Percentiles rank a stretch among this genome's conserved stretches.
Conservation (phyloP, 1,140 invertebrate genomes). For the Stegodyphus mimosarum region DNA sequence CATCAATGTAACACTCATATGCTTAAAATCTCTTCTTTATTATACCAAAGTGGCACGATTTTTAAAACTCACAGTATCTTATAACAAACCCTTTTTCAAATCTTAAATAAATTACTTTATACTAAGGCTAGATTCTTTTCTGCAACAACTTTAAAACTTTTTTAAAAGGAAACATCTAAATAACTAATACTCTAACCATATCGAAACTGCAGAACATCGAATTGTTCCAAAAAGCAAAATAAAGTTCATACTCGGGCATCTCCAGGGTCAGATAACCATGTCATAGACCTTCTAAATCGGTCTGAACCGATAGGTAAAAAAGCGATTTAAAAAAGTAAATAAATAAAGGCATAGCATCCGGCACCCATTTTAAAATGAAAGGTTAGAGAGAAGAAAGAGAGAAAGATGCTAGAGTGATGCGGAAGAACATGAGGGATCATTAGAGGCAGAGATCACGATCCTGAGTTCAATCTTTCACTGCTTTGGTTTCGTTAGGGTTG, state of each 20-base stretch:
- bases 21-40: too few relatives aligned
- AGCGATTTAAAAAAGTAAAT: slow-evolving; percentile 54
- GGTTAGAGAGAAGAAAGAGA: slow-evolving; percentile 43
- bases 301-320: slow-evolving; percentile 53
- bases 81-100: too few relatives aligned
- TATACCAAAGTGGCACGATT: too few relatives aligned
- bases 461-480: slow-evolving; percentile 58
- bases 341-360: slow-evolving; percentile 44
- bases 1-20: too few relatives aligned
- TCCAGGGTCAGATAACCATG: slow-evolving; percentile 46
- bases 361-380: slow-evolving; percentile 61
- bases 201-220: slow-evolving; percentile 2
- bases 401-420: slow-evolving; percentile 51
- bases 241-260: slow-evolving; percentile 1
- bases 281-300: slow-evolving; percentile 56
- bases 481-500: slow-evolving; percentile 12
- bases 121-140: too few relatives aligned
- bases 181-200: slow-evolving; percentile 40
- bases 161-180: neutral
- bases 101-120: too few relatives aligned
- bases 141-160: too few relatives aligned
- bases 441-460: slow-evolving; percentile 60
- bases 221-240: slow-evolving; percentile 5
- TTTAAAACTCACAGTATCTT: too few relatives aligned
- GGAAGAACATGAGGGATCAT: slow-evolving; percentile 58